Evolutionary conservation across 2,888 invertebrate genomes (phyloP).

Genomic region (Tholera decimalis): DNA sequence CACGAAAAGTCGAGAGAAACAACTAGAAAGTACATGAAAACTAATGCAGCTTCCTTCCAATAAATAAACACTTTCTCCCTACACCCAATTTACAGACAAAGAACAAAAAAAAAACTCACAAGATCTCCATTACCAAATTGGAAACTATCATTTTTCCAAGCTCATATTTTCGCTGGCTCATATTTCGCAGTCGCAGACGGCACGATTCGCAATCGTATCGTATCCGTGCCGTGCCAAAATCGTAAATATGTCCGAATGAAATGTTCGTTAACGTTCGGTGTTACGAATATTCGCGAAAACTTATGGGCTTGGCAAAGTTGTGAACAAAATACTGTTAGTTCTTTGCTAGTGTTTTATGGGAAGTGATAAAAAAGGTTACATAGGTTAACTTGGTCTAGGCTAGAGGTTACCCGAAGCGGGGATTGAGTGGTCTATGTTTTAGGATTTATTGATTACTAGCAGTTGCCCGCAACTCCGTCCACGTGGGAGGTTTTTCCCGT

Average conservation of each 20-base stretch:
- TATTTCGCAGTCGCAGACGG: slow-evolving; percentile 65
- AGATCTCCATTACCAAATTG: slow-evolving; percentile 73
- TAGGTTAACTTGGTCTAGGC: background rate
- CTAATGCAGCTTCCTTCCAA: slow-evolving; percentile 2
- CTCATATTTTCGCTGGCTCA: slow-evolving; percentile 64
- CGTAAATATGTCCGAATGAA: slow-evolving; percentile 73
- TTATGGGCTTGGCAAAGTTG: slow-evolving; percentile 72
- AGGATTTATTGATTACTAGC: too few species aligned
- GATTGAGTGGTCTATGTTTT: too few species aligned
- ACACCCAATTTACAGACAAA: slow-evolving; percentile 31
- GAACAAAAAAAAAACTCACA: slow-evolving; percentile 31
- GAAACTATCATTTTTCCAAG: slow-evolving; percentile 61
- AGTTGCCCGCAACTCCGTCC: too few species aligned
- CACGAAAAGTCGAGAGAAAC: too few species aligned
- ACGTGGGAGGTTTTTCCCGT: too few species aligned
- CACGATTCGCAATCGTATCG: slow-evolving; percentile 64
- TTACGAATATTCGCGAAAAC: slow-evolving; percentile 68
- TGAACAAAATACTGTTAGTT: slow-evolving; percentile 69
- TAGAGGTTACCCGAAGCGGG: too few species aligned
- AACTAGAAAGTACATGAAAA: background rate
- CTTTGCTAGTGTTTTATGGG: slow-evolving; percentile 60
- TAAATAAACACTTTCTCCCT: slow-evolving; percentile 14
- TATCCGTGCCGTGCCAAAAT: slow-evolving; percentile 72
- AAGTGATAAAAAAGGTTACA: slow-evolving; percentile 16
- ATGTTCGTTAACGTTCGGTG: slow-evolving; percentile 56